These are phyloP conservation scores for Sander vitreus DNA, from an alignment of 2,113 vertebrate genomes.

Conservation along the genomic window DNA sequence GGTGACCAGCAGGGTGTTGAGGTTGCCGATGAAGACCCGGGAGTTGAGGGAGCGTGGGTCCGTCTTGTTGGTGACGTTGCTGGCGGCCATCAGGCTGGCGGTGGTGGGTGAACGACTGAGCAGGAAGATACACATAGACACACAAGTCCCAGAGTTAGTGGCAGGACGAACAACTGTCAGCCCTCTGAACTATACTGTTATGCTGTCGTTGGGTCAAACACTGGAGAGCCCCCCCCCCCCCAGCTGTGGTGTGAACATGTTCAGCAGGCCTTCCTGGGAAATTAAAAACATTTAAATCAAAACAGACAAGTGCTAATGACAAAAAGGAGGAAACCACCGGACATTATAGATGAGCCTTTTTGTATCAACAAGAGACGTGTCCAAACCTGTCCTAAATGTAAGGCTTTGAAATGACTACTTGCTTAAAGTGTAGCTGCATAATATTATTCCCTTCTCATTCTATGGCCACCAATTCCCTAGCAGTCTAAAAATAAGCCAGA, in stretches of 20 bases:
- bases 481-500: not conserved
- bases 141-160: constrained; percentile 17
- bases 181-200: not conserved
- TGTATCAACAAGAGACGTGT: no score
- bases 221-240: not conserved
- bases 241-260: not conserved
- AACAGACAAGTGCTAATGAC: not conserved
- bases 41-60: constrained; percentile 92
- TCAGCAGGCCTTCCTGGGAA: not conserved
- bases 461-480: no score
- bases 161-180: not conserved
- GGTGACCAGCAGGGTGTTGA: constrained; percentile 92
- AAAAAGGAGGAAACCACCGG: not conserved
- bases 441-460: not conserved
- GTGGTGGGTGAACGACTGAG: constrained; percentile 75
- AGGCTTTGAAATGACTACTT: not conserved
- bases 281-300: not conserved
- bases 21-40: constrained; percentile 93
- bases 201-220: not conserved
- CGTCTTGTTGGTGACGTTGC: constrained; percentile 94
- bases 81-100: constrained; percentile 87
- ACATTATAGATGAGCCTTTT: no score
- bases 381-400: not conserved
- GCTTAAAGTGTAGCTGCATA: not conserved
- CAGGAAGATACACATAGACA: constrained; percentile 41